Percentiles rank a stretch among this genome's conserved stretches.
Evolutionary conservation across 2,797 vertebrate genomes (phyloP).

Genomic region (Bryconaethiops microstoma): DNA sequence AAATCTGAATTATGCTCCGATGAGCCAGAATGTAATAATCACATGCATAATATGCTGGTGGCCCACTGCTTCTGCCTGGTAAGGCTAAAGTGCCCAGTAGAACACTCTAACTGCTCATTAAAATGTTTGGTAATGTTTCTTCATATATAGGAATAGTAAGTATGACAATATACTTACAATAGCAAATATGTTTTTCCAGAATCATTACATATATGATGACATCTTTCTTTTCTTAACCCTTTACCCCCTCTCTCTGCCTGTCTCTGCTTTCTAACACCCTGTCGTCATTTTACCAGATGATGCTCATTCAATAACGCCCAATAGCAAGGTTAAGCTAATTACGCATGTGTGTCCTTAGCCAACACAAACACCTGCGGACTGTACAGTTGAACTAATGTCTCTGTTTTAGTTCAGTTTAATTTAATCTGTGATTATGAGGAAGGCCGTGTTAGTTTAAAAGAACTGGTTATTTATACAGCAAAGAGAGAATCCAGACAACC

Average conservation of each 20-base stretch:
- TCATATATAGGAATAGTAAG: neutral
- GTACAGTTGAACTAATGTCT: conserved; percentile 31
- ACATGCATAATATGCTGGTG: too few species aligned
- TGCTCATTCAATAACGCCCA: conserved; percentile 9
- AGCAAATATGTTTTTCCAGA: neutral
- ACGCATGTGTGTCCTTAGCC: conserved; percentile 17
- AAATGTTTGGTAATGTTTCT: neutral
- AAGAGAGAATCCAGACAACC: conserved; percentile 32
- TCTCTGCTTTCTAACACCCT: neutral
- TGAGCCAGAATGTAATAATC: too few species aligned
- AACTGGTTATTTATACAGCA: conserved; percentile 52
- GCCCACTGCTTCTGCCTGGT: neutral
- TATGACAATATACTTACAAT: too few species aligned
- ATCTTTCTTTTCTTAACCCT: neutral
- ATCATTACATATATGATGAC: neutral
- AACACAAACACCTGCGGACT: conserved; percentile 52
- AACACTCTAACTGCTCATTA: conserved; percentile 6
- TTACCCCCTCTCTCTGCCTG: neutral
- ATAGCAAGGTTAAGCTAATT: conserved; percentile 13
- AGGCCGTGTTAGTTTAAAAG: conserved; percentile 48
- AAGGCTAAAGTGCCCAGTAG: too few species aligned
- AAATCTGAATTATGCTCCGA: too few species aligned
- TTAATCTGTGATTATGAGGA: conserved; percentile 42
- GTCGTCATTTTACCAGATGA: conserved; percentile 20
- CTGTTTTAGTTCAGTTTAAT: conserved; percentile 36